Percentiles rank a stretch among this genome's conserved stretches.
phyloP scores from a whole-genome alignment of 2,888 invertebrate species.

The Caenorhabditis wallacei region DNA sequence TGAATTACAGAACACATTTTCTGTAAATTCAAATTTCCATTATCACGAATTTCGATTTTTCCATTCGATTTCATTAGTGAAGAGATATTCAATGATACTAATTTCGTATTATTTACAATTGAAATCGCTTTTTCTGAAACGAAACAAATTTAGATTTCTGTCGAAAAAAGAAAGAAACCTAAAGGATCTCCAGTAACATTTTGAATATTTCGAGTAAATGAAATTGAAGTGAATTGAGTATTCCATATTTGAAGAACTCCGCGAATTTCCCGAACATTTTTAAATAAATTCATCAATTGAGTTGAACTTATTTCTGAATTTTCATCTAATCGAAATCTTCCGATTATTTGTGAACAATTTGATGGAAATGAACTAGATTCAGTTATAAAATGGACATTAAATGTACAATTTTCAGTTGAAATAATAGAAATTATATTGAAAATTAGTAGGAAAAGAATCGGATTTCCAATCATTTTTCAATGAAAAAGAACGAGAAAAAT shows the following conservation, averaged over 20 bases:
- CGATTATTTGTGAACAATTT: slow-evolving; percentile 18
- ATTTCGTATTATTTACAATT: slow-evolving; percentile 20
- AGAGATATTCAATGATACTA: slow-evolving; percentile 7
- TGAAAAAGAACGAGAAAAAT: neutral
- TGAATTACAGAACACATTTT: slow-evolving; percentile 25
- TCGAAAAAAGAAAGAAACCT: neutral
- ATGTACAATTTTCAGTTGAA: slow-evolving; percentile 14
- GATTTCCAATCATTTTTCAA: neutral
- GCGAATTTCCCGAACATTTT: neutral
- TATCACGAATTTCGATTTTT: slow-evolving; percentile 27
- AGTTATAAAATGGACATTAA: slow-evolving; percentile 22
- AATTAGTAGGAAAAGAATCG: neutral
- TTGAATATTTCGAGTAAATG: slow-evolving; percentile 11
- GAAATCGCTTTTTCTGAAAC: slow-evolving; percentile 34
- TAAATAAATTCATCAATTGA: slow-evolving; percentile 14
- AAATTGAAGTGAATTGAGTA: slow-evolving; percentile 1
- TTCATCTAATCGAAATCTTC: slow-evolving; percentile 36
- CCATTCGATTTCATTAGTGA: slow-evolving; percentile 14
- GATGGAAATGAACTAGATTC: slow-evolving; percentile 18
- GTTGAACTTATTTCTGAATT: slow-evolving; percentile 3
- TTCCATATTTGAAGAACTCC: slow-evolving; percentile 50
- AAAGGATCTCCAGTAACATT: slow-evolving; percentile 33
- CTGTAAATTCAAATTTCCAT: slow-evolving; percentile 26
- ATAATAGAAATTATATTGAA: neutral
- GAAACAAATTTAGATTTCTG: neutral